phyloP scores from a whole-genome alignment of 2,888 invertebrate species.

The Drosophila planitibia region DNA sequence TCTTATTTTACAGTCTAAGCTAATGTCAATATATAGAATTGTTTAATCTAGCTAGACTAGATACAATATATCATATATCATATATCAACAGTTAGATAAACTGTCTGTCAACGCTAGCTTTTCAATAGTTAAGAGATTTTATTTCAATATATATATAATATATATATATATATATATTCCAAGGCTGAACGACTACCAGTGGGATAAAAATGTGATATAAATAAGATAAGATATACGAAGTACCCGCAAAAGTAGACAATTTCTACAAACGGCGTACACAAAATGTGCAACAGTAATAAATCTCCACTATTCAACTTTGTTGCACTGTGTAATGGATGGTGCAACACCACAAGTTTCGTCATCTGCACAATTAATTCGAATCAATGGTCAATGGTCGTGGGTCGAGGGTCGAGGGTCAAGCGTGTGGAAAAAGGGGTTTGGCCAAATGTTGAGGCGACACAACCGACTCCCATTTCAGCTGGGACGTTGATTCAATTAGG shows the following conservation, averaged over 20 bases:
- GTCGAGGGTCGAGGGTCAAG: constrained; percentile 39
- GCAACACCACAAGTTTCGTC: constrained; percentile 36
- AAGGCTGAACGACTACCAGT: background rate
- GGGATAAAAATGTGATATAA: background rate
- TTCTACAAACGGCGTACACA: background rate
- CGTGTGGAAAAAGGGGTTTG: constrained; percentile 22
- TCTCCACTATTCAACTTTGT: background rate
- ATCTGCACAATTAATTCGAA: constrained; percentile 63
- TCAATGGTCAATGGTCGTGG: constrained; percentile 39
- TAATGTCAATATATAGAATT: background rate
- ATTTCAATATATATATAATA: background rate
- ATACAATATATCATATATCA: background rate
- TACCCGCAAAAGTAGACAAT: background rate
- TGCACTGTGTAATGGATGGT: constrained; percentile 28
- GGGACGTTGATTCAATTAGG: constrained; percentile 57
- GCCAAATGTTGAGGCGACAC: background rate
- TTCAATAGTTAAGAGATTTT: background rate
- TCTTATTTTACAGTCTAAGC: background rate
- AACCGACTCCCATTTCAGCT: constrained; percentile 8
- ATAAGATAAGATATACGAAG: background rate
- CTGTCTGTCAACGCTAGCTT: background rate
- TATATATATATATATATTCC: background rate
- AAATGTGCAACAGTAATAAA: background rate
- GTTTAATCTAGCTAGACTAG: background rate
- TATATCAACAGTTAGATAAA: background rate